A percentile compares a stretch with the other conserved stretches of the same genome.
phyloP scores from a whole-genome alignment of 2,888 invertebrate species.

The Nemotelus pantherinus region DNA sequence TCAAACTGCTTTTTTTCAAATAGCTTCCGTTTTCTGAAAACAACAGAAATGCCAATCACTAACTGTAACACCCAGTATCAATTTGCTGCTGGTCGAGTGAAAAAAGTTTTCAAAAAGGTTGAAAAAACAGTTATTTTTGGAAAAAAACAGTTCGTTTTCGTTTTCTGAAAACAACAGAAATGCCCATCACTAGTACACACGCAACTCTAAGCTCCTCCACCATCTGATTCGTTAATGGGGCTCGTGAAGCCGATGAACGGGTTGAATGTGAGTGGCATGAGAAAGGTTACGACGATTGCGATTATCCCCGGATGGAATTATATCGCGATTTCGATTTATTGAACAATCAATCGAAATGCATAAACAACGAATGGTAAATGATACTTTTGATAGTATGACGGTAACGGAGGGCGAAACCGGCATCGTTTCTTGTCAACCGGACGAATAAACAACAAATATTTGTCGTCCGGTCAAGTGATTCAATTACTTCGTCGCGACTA shows the following conservation, averaged over 20 bases:
- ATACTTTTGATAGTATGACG: constrained; percentile 25
- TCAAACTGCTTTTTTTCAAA: no score
- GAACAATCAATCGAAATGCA: constrained; percentile 55
- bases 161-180: no score
- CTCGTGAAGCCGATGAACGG: not conserved
- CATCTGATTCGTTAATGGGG: constrained; percentile 14
- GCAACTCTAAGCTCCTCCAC: not conserved
- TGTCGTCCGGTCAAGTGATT: constrained; percentile 55
- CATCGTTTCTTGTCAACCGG: constrained; percentile 50
- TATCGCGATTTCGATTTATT: constrained; percentile 52
- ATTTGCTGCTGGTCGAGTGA: no score
- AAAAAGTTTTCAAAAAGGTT: no score
- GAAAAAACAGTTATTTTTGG: no score
- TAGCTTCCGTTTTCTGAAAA: no score
- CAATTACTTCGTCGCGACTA: constrained; percentile 50
- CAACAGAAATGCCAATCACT: no score
- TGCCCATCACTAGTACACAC: no score
- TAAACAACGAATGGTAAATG: constrained; percentile 52
- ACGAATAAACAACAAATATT: constrained; percentile 55
- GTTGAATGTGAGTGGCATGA: not conserved
- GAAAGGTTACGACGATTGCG: constrained; percentile 28
- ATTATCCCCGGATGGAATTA: constrained; percentile 33
- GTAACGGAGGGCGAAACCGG: constrained; percentile 26
- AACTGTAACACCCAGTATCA: no score
- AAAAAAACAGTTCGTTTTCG: no score